Evolutionary conservation across 2,113 vertebrate genomes (phyloP), one percentile per base, ranked within the genome.

Genomic region (Abramis brama): DNA sequence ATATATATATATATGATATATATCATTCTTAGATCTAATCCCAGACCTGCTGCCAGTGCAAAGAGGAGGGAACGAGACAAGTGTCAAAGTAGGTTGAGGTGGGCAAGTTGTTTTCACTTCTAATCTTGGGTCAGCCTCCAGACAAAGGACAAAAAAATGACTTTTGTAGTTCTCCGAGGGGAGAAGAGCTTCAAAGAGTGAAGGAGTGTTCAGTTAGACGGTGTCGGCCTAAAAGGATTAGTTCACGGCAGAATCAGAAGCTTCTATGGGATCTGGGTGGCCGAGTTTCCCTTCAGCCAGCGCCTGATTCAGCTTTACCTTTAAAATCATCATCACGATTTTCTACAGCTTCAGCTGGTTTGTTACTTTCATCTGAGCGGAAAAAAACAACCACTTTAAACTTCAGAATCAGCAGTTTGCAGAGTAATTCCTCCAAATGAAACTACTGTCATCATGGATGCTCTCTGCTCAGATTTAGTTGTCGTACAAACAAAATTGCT

Each of bases 401-500:
- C 79, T 33, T 71, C 11, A 83, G 27, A 59, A 83, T 83, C 68
- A 70, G 62, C 81, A 59, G 47, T 83, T 59, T 59, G 62, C 3
- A 1, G n/a, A 73, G 13, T 25, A 36, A 25, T 83, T 73, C 66
- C 50, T 25, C 47, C 6, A 12, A 50, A 47, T 43, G 10, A 59
- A 71, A 57, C 27, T 33, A 33, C 43, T 19, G 13, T 83, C 77
- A 45, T 55, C 59, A 30, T 77, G 52, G 55, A 12, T 5, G 52
- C 71, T 12, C 70, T 62, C 33, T 23, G 27, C 33, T 66, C 30
- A 76, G 21, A 62, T 75, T 23, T 25, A 17, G 27, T 66, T 64
- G 71, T 73, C 43, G 8, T 86, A 81, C 25, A 36, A 66, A 81
- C 52, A 75, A 66, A 86, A 82, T 77, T 86, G 85, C 79, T 62